A percentile compares a stretch with the other conserved stretches of the same genome.
phyloP scores from a whole-genome alignment of 2,113 vertebrate genomes.

The Chiloscyllium plagiosum region DNA sequence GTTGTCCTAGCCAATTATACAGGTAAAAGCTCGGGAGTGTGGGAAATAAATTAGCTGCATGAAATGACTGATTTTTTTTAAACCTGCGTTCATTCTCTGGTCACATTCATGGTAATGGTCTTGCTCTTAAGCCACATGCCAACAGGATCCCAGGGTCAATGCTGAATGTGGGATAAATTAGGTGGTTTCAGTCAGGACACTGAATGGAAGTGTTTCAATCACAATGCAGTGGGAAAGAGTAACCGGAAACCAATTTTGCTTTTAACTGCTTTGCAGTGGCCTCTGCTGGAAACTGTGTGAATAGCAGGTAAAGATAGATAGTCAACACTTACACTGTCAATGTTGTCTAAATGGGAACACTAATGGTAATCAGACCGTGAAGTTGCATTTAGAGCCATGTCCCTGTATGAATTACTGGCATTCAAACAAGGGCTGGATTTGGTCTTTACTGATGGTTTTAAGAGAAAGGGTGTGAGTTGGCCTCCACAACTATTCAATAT shows the following conservation, averaged over 20 bases:
- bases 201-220: not conserved
- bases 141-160: not conserved
- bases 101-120: not conserved
- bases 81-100: not conserved
- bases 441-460: not conserved
- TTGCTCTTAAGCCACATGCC: not conserved
- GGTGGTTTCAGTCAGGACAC: not conserved
- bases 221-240: not conserved
- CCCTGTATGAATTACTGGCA: not conserved
- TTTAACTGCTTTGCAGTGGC: not conserved
- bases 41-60: not conserved
- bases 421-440: not conserved
- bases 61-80: not conserved
- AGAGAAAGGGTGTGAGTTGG: not conserved
- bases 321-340: not conserved
- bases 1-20: not conserved
- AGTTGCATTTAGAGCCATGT: not conserved
- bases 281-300: not conserved
- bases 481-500: not conserved
- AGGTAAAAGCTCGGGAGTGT: not conserved
- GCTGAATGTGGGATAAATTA: not conserved
- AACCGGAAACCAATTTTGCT: not conserved
- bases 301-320: not conserved
- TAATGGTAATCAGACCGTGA: not conserved
- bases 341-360: not conserved